A percentile compares a stretch with the other conserved stretches of the same genome.
Conservation (phyloP, 1,140 invertebrate genomes). For the Aphelinus certus region DNA sequence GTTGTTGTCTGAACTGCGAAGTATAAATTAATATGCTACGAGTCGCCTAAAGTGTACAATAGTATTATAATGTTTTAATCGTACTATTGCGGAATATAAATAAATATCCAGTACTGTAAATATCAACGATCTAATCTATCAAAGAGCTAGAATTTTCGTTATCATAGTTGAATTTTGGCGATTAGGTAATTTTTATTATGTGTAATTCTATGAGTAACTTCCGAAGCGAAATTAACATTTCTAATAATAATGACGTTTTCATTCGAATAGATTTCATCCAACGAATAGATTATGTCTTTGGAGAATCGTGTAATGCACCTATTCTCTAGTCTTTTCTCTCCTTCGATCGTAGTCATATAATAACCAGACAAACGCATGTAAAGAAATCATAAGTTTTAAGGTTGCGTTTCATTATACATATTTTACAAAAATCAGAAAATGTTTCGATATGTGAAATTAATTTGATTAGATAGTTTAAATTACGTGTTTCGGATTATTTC, state of each 20-base stretch:
- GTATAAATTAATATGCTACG: conserved; percentile 1
- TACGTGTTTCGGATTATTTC: too few species aligned
- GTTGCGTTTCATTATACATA: too few species aligned
- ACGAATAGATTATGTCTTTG: background rate
- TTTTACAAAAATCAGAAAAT: too few species aligned
- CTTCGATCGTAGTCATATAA: background rate
- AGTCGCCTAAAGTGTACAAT: conserved; percentile 28
- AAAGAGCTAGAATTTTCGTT: conserved; percentile 2
- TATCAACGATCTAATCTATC: conserved; percentile 12
- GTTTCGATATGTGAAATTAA: too few species aligned
- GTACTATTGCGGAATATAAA: too few species aligned
- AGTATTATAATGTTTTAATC: conserved; percentile 25
- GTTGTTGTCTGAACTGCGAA: conserved; percentile 12
- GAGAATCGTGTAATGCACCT: conserved; percentile 9
- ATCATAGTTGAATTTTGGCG: background rate
- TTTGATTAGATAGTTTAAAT: too few species aligned
- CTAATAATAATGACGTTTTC: conserved; percentile 10
- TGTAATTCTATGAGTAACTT: background rate
- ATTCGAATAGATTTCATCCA: conserved; percentile 8
- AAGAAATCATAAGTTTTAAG: background rate
- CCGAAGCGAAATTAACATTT: conserved; percentile 1
- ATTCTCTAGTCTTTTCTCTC: background rate
- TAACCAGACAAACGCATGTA: background rate
- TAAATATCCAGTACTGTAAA: conserved; percentile 28
- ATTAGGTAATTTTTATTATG: conserved; percentile 1